Base-by-base conservation (phyloP, 2,113 vertebrate genomes). In the Pao palembangensis region DNA sequence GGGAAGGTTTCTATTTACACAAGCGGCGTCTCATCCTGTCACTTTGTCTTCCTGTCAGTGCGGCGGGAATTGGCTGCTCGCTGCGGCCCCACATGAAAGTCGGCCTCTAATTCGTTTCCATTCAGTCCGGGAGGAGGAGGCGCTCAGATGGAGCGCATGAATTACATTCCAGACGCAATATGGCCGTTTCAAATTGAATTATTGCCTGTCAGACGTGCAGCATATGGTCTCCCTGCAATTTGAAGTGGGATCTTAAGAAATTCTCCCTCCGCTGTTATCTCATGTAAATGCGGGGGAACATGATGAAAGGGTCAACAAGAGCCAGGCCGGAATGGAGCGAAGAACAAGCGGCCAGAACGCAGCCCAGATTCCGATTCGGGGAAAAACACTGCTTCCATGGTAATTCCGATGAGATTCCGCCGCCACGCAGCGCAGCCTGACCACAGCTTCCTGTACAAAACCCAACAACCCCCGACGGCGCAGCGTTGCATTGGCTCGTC, bases 101-200 rank as follows among this genome's bases (percentile, higher is more conserved):
- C 58, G 8, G 68, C 59, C 67, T 67, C 64, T 73, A 75, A 79
- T 80, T 83, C 76, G 66, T 68, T 70, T 58, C 54, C 61, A 57
- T 80, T 83, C 69, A 81, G 78, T 75, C 43, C 69, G 23, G 55
- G 67, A 73, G 56, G 65, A 74, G 73, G 72, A 67, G 65, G 75
- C 46, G 47, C 62, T 75, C 51, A 61, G 61, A 76, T 54, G 67
- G 71, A 73, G 68, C 10, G 50, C n/a, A n/a, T 78, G 79, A 75
- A 80, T 77, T 76, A 75, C 68, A 82, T 82, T 81, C 54, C 67
- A 78, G 81, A 85, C 59, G 75, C 79, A 83, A 85, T 79, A 69
- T 64, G 64, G 71, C 71, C 66, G 74, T 65, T 85, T 83, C 65
- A 85, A 80, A 83, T 87, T 82, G 82, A 81, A 76, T 85, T 69